phyloP scores from a whole-genome alignment of 1,140 invertebrate species.

The Bathynomus jamesi region DNA sequence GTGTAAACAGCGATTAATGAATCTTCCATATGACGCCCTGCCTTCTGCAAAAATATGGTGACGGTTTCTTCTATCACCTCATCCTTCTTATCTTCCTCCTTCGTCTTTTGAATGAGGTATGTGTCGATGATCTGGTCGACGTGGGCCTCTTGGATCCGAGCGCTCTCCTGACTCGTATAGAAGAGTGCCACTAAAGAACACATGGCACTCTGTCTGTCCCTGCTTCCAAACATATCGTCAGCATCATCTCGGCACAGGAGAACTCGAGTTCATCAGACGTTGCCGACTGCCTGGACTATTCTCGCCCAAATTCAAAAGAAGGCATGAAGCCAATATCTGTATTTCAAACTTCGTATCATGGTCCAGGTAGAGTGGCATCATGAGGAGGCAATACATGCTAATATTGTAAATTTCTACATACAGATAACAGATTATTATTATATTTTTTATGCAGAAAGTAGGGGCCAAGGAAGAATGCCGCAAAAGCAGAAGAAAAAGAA shows the following conservation, averaged over 20 bases:
- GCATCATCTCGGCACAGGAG: too few species aligned
- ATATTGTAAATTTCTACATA: too few species aligned
- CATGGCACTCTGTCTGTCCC: slow-evolving; percentile 53
- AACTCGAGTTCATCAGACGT: slow-evolving; percentile 60
- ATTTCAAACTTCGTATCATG: slow-evolving; percentile 8
- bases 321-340: slow-evolving; percentile 54
- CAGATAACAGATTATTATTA: too few species aligned
- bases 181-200: slow-evolving; percentile 62
- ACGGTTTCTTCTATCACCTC: slow-evolving; percentile 82
- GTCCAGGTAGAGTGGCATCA: neutral
- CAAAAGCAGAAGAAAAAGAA: too few species aligned
- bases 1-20: slow-evolving; percentile 92
- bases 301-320: slow-evolving; percentile 87
- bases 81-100: slow-evolving; percentile 38
- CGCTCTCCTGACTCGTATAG: slow-evolving; percentile 62
- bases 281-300: slow-evolving; percentile 73
- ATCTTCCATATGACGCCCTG: slow-evolving; percentile 97
- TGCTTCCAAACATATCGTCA: slow-evolving; percentile 22
- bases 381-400: too few species aligned
- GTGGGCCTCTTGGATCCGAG: slow-evolving; percentile 75
- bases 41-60: slow-evolving; percentile 80
- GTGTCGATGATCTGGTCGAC: slow-evolving; percentile 54
- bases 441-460: too few species aligned
- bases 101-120: slow-evolving; percentile 35
- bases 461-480: too few species aligned